These are phyloP conservation scores for Cuculus canorus DNA, from an alignment of 2,797 vertebrate genomes.

Conservation along the genomic window DNA sequence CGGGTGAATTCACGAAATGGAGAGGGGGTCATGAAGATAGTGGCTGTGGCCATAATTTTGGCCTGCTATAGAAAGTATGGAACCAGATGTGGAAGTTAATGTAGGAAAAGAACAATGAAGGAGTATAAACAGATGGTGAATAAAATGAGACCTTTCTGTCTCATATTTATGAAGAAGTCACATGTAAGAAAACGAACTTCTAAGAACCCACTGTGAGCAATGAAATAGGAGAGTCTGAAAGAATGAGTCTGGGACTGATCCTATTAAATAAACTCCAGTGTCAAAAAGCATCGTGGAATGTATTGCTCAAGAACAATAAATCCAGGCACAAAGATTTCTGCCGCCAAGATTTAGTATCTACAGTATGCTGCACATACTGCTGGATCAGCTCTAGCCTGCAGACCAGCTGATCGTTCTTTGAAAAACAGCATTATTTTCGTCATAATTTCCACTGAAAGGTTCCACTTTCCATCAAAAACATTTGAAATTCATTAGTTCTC, in stretches of 20 bases:
- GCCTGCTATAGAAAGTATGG: background rate
- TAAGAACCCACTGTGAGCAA: slow-evolving; percentile 57
- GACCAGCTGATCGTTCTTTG: background rate
- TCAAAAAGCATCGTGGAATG: slow-evolving; percentile 35
- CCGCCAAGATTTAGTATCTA: background rate
- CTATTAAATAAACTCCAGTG: slow-evolving; percentile 58
- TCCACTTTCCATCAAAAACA: background rate
- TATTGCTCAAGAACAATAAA: slow-evolving; percentile 56
- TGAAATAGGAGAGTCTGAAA: slow-evolving; percentile 61
- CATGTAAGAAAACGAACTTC: slow-evolving; percentile 59
- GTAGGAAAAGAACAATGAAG: slow-evolving; percentile 11
- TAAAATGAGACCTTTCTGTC: slow-evolving; percentile 63
- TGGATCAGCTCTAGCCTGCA: slow-evolving; percentile 10
- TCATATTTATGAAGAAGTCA: slow-evolving; percentile 58
- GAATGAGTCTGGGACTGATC: slow-evolving; percentile 45
- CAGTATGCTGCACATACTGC: background rate
- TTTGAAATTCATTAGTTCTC: background rate
- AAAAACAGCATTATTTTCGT: background rate
- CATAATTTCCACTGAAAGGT: background rate
- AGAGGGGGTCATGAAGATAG: background rate
- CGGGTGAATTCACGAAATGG: background rate
- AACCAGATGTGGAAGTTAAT: slow-evolving; percentile 60
- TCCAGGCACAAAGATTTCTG: slow-evolving; percentile 32
- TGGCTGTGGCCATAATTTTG: slow-evolving; percentile 20
- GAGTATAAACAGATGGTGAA: slow-evolving; percentile 59